Evolutionary conservation across 2,888 invertebrate species (phyloP).

Genomic region (Ferrisia virgata): DNA sequence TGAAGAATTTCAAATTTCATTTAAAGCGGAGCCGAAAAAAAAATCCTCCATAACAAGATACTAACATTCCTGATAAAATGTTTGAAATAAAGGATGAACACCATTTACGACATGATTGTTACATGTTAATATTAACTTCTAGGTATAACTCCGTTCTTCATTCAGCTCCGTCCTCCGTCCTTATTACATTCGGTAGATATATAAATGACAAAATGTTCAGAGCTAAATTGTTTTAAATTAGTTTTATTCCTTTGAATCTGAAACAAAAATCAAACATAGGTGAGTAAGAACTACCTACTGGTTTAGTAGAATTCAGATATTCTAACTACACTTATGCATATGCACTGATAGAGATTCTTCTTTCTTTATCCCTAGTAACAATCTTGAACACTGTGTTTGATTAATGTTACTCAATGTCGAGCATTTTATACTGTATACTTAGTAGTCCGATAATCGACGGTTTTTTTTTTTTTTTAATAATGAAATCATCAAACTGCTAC

Average conservation of each 20-base stretch:
- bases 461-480: not conserved
- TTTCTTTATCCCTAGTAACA: not conserved
- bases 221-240: not conserved
- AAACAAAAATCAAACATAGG: not conserved
- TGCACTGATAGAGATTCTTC: not conserved
- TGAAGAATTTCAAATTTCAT: no score
- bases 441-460: not conserved
- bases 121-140: not conserved
- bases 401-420: not conserved
- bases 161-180: not conserved
- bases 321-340: no score
- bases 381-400: not conserved
- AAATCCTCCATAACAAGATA: not conserved
- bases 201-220: not conserved
- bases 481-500: slow-evolving; percentile 4
- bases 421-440: no score
- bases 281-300: not conserved
- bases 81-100: not conserved
- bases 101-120: not conserved
- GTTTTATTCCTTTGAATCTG: not conserved
- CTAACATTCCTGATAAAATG: not conserved
- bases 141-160: not conserved
- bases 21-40: no score
- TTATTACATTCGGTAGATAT: not conserved
- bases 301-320: not conserved